A percentile compares a stretch with the other conserved stretches of the same genome.
These are phyloP conservation scores for Melipona bicolor DNA, from an alignment of 2,888 invertebrate species.

Conservation along the genomic window DNA sequence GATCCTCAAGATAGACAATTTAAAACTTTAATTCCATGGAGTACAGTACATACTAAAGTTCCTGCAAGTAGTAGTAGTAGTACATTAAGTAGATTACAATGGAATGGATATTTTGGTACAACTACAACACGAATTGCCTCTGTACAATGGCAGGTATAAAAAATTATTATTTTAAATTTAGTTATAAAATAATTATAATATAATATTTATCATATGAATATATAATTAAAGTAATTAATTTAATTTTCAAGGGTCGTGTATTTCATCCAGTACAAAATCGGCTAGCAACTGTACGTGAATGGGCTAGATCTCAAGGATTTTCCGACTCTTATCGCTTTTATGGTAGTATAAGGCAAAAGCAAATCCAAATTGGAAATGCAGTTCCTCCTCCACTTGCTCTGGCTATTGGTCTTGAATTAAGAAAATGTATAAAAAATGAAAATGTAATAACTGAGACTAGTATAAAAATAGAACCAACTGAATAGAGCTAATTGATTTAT, in stretches of 20 bases:
- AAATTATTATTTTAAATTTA: neutral
- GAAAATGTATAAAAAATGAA: slow-evolving; percentile 76
- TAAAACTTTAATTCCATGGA: slow-evolving; percentile 95
- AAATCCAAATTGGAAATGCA: slow-evolving; percentile 93
- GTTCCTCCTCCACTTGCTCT: slow-evolving; percentile 93
- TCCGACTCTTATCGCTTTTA: slow-evolving; percentile 91
- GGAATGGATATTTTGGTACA: slow-evolving; percentile 94
- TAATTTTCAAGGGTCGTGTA: slow-evolving; percentile 87
- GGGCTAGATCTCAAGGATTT: slow-evolving; percentile 95
- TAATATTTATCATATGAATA: neutral
- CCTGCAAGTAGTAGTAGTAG: no score
- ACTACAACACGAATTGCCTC: slow-evolving; percentile 90
- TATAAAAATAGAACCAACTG: neutral
- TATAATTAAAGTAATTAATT: neutral
- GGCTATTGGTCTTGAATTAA: slow-evolving; percentile 91
- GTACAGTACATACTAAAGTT: slow-evolving; percentile 90
- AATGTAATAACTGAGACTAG: neutral
- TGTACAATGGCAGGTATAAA: slow-evolving; percentile 92
- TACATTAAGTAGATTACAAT: slow-evolving; percentile 87
- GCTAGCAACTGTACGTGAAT: slow-evolving; percentile 94
- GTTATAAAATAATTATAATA: neutral
- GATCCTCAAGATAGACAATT: slow-evolving; percentile 90
- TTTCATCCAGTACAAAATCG: slow-evolving; percentile 92
- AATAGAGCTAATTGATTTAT: neutral
- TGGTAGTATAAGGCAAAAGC: slow-evolving; percentile 89